phyloP scores from a whole-genome alignment of 2,888 invertebrate species.

The Ypsolopha sequella region DNA sequence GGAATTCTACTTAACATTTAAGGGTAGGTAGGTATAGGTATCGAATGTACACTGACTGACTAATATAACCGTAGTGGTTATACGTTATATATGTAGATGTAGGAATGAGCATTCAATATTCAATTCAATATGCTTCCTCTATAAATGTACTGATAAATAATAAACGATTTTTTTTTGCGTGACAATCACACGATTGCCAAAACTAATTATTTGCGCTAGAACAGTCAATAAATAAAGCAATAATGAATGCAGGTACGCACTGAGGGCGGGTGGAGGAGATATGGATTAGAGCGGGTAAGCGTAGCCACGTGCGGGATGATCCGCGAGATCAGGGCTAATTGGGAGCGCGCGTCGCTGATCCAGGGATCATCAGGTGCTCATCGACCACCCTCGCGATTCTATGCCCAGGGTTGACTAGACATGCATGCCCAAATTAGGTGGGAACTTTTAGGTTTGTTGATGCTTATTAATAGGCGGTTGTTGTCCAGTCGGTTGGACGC shows the following conservation, averaged over 20 bases:
- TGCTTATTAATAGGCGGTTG: no score
- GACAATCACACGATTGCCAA: not conserved
- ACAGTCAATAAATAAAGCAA: conserved; percentile 14
- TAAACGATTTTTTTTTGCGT: not conserved
- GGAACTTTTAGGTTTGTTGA: no score
- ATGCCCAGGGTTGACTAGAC: no score
- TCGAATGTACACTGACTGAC: no score
- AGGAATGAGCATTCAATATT: not conserved
- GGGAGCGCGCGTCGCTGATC: conserved; percentile 47
- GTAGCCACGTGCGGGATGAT: conserved; percentile 62
- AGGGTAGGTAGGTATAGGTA: no score
- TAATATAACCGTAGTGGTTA: no score
- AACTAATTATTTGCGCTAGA: not conserved
- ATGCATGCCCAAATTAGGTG: no score
- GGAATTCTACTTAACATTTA: no score
- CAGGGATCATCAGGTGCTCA: conserved; percentile 52
- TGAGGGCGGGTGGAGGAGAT: conserved; percentile 13
- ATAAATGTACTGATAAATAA: no score
- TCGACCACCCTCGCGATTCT: conserved; percentile 7
- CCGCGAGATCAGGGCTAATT: conserved; percentile 60
- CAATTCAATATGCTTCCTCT: not conserved
- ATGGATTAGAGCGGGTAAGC: conserved; percentile 27
- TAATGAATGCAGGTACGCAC: conserved; percentile 21
- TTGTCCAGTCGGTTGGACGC: no score
- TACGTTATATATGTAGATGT: no score